phyloP scores from a whole-genome alignment of 2,888 invertebrate species.

The Papilio protenor region DNA sequence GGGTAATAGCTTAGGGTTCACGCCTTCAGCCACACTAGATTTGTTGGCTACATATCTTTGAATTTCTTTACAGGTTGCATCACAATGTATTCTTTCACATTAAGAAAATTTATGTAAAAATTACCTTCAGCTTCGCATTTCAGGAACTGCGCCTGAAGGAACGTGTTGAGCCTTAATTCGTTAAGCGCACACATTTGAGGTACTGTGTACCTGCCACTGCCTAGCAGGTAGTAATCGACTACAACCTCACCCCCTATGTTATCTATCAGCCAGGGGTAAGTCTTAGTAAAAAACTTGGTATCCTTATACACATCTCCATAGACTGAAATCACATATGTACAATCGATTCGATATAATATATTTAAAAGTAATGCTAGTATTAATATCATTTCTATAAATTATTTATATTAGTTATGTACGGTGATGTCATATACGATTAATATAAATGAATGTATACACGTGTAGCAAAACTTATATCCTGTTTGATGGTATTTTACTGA shows the following conservation, averaged over 20 bases:
- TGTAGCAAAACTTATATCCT: neutral
- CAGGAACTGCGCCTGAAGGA: slow-evolving; percentile 63
- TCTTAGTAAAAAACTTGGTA: slow-evolving; percentile 57
- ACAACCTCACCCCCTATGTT: slow-evolving; percentile 63
- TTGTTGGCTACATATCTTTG: no score
- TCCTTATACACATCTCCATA: slow-evolving; percentile 59
- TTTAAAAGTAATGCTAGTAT: neutral
- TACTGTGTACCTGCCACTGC: slow-evolving; percentile 62
- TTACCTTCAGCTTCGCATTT: slow-evolving; percentile 65
- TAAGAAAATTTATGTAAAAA: neutral
- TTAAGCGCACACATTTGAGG: slow-evolving; percentile 64
- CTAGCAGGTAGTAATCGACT: slow-evolving; percentile 59
- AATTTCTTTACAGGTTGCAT: no score
- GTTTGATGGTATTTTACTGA: neutral
- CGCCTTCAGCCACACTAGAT: no score
- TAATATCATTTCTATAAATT: neutral
- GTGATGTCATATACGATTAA: neutral
- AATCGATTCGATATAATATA: slow-evolving; percentile 14
- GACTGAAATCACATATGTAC: slow-evolving; percentile 52
- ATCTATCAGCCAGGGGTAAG: slow-evolving; percentile 64
- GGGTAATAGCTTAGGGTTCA: no score
- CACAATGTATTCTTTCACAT: no score
- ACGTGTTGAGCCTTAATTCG: slow-evolving; percentile 57
- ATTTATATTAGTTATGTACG: neutral
- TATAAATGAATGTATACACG: neutral